Base-by-base conservation (phyloP, 2,888 invertebrate species). In the Anarsia innoxiella region DNA sequence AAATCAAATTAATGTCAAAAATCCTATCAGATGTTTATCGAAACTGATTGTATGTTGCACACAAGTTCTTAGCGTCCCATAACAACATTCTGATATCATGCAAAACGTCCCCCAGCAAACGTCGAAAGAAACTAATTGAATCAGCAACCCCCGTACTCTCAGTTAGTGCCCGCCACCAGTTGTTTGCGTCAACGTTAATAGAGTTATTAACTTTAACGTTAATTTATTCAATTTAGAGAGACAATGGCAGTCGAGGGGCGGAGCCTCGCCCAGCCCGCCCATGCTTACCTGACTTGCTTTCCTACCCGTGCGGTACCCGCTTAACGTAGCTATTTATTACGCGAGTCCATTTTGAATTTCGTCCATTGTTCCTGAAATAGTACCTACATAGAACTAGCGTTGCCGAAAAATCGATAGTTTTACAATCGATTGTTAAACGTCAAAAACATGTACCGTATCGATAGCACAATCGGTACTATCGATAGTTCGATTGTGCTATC, bases 161-260 rank as follows among this genome's bases (percentile, higher is more conserved):
- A 56, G 57, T 67, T 66, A 73, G 66, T 66, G 68, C 63, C 67
- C 67, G 74, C 72, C 80, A 72, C 46, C 56, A 69, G 66, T 73
- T 79, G 76, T 83, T 80, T 82, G 64, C 66, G 65, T 75, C 80
- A 63, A 59, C 65, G 65, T 65, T 82, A 83, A 83, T 78, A 69
- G 66, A 76, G 73, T 80, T 82, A 83, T 80, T 80, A 76, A 78
- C 80, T 83, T 82, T 71, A 58, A 49, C 70, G 68, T 71, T 84
- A 84, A 83, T 84, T 82, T 80, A 84, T 84, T 83, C 82, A 77
- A 82, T 84, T 84, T 80, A 46, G 47, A 46, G 56, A 72, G 72
- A 82, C 78, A 82, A 80, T 73, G 74, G 74, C 51, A 57, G 67
- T 48, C 40, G 46, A 59, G 73, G 83, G 78, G 82, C 78, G 50